phyloP scores from a whole-genome alignment of 2,888 invertebrate species.

The Drosophila nigricruria region DNA sequence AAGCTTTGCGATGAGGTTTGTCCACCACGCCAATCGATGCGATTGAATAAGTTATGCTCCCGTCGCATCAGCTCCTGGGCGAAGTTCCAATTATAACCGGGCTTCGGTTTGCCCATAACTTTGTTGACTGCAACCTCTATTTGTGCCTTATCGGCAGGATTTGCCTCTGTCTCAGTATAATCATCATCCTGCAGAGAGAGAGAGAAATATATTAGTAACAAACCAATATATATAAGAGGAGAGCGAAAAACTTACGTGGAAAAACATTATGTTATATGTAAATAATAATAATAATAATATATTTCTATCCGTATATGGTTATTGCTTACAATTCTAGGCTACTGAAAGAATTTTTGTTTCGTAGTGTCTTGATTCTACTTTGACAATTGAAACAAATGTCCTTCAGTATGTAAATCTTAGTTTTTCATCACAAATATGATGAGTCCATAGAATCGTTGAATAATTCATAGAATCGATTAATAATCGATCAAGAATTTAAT shows the following conservation, averaged over 20 bases:
- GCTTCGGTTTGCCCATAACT: slow-evolving; percentile 76
- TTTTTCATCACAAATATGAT: background rate
- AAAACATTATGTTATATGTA: slow-evolving; percentile 2
- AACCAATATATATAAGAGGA: background rate
- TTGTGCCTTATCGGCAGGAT: slow-evolving; percentile 27
- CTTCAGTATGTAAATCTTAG: background rate
- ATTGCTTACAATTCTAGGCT: slow-evolving; percentile 3
- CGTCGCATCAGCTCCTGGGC: slow-evolving; percentile 77
- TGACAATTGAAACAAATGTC: slow-evolving; percentile 1
- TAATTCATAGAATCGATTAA: background rate
- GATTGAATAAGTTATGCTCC: slow-evolving; percentile 73
- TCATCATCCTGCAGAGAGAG: slow-evolving; percentile 37
- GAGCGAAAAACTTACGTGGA: background rate
- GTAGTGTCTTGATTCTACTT: background rate
- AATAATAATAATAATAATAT: background rate
- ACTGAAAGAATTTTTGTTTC: background rate
- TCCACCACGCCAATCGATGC: slow-evolving; percentile 73
- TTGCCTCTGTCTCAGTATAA: slow-evolving; percentile 32
- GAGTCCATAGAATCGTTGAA: background rate
- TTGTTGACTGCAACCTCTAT: slow-evolving; percentile 56
- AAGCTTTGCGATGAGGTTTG: slow-evolving; percentile 61
- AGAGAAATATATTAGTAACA: background rate
- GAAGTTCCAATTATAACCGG: slow-evolving; percentile 78
- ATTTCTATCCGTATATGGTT: background rate
- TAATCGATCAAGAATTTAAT: background rate